Evolutionary conservation across 1,140 invertebrate species (phyloP).

Genomic region (Drosophila pachea): DNA sequence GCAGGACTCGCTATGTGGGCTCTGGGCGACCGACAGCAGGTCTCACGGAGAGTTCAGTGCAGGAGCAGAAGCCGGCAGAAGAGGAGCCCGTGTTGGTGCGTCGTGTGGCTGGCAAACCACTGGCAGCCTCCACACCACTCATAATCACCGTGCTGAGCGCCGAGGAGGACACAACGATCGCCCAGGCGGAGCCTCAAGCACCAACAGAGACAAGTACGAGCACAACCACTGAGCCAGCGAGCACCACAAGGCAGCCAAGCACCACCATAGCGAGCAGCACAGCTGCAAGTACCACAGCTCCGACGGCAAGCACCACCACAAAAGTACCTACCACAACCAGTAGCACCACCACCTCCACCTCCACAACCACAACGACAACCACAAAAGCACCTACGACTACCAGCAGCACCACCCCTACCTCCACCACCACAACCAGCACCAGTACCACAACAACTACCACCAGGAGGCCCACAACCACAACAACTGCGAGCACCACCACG

Average conservation of each 20-base stretch:
- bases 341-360: constrained; percentile 40
- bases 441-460: constrained; percentile 21
- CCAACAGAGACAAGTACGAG: constrained; percentile 22
- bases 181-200: constrained; percentile 49
- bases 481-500: constrained; percentile 10
- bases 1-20: constrained; percentile 57
- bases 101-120: constrained; percentile 33
- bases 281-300: no score
- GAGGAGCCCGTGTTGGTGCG: constrained; percentile 35
- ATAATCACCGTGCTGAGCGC: constrained; percentile 79
- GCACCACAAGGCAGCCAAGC: constrained; percentile 32
- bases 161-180: constrained; percentile 68
- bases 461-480: constrained; percentile 12
- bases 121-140: constrained; percentile 74
- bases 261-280: neutral
- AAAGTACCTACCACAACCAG: constrained; percentile 9
- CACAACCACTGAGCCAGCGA: constrained; percentile 21
- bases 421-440: constrained; percentile 19
- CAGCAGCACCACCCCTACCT: constrained; percentile 24
- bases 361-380: constrained; percentile 41
- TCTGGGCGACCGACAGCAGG: constrained; percentile 58
- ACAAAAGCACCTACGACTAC: constrained; percentile 18
- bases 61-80: constrained; percentile 28
- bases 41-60: constrained; percentile 26
- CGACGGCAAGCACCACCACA: constrained; percentile 20